Conservation (phyloP, 2,888 invertebrate genomes). For the Lasius platythorax region DNA sequence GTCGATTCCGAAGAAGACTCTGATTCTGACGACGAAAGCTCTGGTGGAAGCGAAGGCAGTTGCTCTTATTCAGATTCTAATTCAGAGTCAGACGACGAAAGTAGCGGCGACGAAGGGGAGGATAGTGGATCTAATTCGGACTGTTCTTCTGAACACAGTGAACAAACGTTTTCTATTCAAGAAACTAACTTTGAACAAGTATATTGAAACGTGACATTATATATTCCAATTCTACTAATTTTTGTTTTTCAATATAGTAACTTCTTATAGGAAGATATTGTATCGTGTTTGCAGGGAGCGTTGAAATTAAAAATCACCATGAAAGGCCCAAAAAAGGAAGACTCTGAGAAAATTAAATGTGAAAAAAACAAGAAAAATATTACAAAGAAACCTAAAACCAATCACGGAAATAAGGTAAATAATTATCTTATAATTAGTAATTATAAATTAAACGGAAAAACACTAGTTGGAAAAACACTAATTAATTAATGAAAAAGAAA, state of each 20-base stretch:
- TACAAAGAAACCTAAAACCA: constrained; percentile 80
- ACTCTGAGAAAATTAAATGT: constrained; percentile 80
- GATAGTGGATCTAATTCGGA: constrained; percentile 86
- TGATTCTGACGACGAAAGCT: constrained; percentile 86
- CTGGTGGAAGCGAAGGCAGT: constrained; percentile 84
- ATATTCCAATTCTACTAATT: background rate
- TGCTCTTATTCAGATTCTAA: constrained; percentile 85
- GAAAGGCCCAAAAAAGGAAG: constrained; percentile 85
- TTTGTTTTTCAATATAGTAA: background rate
- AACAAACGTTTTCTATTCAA: constrained; percentile 86
- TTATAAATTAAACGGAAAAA: background rate
- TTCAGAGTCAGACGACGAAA: constrained; percentile 85
- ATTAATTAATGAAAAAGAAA: background rate
- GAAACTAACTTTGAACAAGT: constrained; percentile 87
- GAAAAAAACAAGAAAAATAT: constrained; percentile 78
- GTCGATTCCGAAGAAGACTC: constrained; percentile 86
- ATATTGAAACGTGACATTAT: constrained; percentile 22
- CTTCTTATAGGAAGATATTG: background rate
- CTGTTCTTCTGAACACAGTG: constrained; percentile 86
- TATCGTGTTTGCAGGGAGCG: constrained; percentile 83
- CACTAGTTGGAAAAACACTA: background rate
- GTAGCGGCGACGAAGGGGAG: constrained; percentile 80
- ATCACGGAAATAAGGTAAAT: constrained; percentile 79
- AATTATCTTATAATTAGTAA: constrained; percentile 53
- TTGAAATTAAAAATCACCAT: constrained; percentile 87